These are phyloP conservation scores for Drosophila insularis DNA, from an alignment of 1,140 invertebrate genomes.

Conservation along the genomic window DNA sequence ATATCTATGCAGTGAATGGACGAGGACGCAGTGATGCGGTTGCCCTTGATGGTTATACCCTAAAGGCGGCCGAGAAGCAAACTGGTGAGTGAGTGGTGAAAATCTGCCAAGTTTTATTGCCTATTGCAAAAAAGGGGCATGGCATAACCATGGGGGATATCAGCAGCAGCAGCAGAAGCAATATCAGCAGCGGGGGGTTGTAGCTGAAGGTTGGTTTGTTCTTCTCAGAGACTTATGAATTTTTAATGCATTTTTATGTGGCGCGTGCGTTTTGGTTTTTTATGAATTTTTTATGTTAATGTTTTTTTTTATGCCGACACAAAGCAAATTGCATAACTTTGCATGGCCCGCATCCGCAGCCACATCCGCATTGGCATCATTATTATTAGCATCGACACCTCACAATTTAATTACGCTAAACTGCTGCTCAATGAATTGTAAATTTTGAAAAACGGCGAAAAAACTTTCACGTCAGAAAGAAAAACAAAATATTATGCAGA, in stretches of 20 bases:
- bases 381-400: conserved; percentile 61
- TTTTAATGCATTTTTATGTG: conserved; percentile 41
- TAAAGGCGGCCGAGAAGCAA: conserved; percentile 91
- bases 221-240: conserved; percentile 38
- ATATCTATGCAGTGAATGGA: conserved; percentile 86
- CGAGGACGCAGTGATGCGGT: conserved; percentile 86
- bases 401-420: conserved; percentile 77
- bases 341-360: conserved; percentile 14
- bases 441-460: conserved; percentile 45
- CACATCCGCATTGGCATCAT: conserved; percentile 42
- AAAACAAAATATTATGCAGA: conserved; percentile 61
- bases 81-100: conserved; percentile 85
- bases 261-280: conserved; percentile 36
- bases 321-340: conserved; percentile 54
- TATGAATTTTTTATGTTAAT: conserved; percentile 70
- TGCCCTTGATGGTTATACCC: conserved; percentile 86
- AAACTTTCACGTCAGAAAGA: conserved; percentile 45
- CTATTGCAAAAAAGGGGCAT: not conserved
- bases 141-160: not conserved
- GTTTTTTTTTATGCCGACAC: not conserved
- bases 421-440: conserved; percentile 78
- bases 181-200: not conserved
- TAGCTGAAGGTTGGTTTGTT: not conserved
- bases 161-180: too few relatives aligned
- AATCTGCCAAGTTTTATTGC: conserved; percentile 10